These are phyloP conservation scores for Parthenolecanium corni DNA, from an alignment of 2,888 invertebrate genomes.

Conservation along the genomic window DNA sequence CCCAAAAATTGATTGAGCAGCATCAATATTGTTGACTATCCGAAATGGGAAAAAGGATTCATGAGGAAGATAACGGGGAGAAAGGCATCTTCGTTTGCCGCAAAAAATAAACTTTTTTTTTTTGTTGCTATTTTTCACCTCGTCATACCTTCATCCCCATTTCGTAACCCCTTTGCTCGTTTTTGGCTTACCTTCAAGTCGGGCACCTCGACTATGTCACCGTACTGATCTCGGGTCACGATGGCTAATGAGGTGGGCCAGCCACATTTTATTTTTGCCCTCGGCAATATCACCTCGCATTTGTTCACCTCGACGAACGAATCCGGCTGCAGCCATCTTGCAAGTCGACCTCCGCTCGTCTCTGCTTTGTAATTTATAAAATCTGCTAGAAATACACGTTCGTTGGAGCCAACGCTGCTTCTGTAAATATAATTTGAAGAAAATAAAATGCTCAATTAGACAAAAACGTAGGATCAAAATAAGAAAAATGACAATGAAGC, in stretches of 20 bases:
- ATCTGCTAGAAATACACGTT: slow-evolving; percentile 82
- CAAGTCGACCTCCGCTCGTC: slow-evolving; percentile 80
- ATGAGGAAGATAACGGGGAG: background rate
- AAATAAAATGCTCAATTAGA: background rate
- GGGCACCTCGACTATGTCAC: slow-evolving; percentile 71
- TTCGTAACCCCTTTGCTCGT: background rate
- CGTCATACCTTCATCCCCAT: background rate
- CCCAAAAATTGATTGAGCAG: too few species aligned
- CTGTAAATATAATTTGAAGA: background rate
- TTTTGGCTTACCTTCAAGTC: slow-evolving; percentile 58
- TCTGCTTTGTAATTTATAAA: slow-evolving; percentile 77
- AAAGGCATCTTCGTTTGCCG: background rate
- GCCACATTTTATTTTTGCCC: slow-evolving; percentile 60
- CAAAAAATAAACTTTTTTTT: background rate
- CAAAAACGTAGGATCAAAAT: background rate
- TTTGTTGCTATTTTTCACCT: background rate
- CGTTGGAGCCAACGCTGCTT: slow-evolving; percentile 69
- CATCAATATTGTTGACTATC: too few species aligned
- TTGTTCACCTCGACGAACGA: slow-evolving; percentile 78
- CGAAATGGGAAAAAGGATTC: too few species aligned
- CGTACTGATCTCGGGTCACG: slow-evolving; percentile 81
- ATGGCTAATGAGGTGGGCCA: slow-evolving; percentile 75
- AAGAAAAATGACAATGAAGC: background rate
- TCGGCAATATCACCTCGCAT: slow-evolving; percentile 69
- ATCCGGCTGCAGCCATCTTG: slow-evolving; percentile 89